Conservation (phyloP, 2,113 vertebrate genomes). For the Silurus asotus region DNA sequence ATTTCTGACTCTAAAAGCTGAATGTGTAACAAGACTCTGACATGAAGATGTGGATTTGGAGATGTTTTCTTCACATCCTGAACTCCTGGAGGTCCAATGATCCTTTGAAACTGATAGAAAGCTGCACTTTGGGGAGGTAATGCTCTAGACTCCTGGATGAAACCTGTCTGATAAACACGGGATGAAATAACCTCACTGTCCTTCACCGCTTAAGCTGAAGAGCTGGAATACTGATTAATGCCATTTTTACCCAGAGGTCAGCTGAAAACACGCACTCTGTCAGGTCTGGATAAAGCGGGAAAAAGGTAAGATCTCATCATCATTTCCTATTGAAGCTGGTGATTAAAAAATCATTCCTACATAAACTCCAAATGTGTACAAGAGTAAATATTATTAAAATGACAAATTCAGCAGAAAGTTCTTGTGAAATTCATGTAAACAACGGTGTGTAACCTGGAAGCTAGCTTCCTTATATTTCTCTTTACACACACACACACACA, state of each 20-base stretch:
- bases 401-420: not conserved
- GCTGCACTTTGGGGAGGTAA: constrained; percentile 6
- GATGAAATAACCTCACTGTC: not conserved
- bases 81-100: constrained; percentile 42
- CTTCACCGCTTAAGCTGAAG: constrained; percentile 9
- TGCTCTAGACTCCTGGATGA: not conserved
- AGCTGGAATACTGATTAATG: constrained; percentile 52
- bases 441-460: not conserved
- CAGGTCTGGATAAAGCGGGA: constrained; percentile 59
- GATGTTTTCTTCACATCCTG: constrained; percentile 27
- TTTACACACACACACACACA: no score
- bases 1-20: constrained; percentile 15
- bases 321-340: constrained; percentile 43
- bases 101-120: constrained; percentile 35
- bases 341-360: constrained; percentile 33
- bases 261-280: constrained; percentile 38
- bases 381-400: not conserved
- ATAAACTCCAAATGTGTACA: not conserved
- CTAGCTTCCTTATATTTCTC: not conserved
- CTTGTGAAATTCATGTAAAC: not conserved
- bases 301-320: constrained; percentile 56
- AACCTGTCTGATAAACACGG: not conserved
- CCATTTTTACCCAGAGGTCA: constrained; percentile 50
- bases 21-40: not conserved
- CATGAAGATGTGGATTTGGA: constrained; percentile 37